These are phyloP conservation scores for Pollachius pollachius DNA, from an alignment of 2,113 vertebrate genomes.

Conservation along the genomic window DNA sequence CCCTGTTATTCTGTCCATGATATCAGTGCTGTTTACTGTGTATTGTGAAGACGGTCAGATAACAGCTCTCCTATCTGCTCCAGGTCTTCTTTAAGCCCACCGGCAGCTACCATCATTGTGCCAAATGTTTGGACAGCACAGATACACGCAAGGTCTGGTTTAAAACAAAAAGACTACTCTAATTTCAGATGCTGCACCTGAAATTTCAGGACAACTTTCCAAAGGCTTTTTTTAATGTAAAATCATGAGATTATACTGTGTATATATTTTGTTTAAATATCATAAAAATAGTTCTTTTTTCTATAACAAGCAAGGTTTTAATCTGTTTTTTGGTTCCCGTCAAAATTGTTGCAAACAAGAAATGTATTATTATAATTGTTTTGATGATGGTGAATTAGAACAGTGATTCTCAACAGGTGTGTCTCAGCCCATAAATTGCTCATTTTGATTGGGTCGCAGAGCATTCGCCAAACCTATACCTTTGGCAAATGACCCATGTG, in stretches of 20 bases:
- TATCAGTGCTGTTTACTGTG: conserved; percentile 69
- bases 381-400: not conserved
- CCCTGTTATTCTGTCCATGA: conserved; percentile 37
- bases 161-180: conserved; percentile 51
- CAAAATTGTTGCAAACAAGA: no score
- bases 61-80: conserved; percentile 56
- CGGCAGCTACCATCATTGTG: conserved; percentile 64
- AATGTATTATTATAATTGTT: not conserved
- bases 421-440: no score
- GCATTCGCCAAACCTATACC: no score
- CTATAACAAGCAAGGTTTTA: not conserved
- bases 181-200: conserved; percentile 35
- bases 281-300: not conserved
- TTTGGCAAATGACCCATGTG: no score
- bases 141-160: conserved; percentile 66
- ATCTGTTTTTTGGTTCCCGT: not conserved
- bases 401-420: no score
- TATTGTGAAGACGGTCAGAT: conserved; percentile 68
- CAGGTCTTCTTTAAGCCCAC: conserved; percentile 62
- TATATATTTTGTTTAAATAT: no score
- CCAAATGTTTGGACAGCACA: conserved; percentile 70
- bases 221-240: no score
- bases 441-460: no score
- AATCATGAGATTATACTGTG: no score
- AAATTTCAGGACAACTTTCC: not conserved